Base-by-base conservation (phyloP, 1,140 invertebrate species). In the Drosophila busckii region DNA sequence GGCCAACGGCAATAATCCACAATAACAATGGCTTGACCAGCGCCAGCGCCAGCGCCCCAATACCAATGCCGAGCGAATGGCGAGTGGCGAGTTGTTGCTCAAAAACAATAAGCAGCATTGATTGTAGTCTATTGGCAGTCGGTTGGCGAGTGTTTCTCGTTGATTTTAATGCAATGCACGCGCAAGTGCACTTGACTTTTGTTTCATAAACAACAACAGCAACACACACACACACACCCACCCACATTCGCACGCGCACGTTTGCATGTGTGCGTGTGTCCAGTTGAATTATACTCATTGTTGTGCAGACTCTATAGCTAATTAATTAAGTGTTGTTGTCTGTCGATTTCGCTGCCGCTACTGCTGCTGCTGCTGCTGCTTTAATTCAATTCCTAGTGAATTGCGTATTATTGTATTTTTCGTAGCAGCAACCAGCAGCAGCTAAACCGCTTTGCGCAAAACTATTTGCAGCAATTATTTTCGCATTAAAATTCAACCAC, bases 91-190 rank as follows among this genome's bases (percentile, higher is more conserved):
- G n/a, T n/a, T 10, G 48, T 7, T 40, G 23, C 31, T 46, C 52
- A 56, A 66, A 71, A 76, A 76, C 71, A 76, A 76, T 76, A 67
- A 70, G 29, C 67, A 50, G 37, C 71, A 78, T 78, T 76, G 73
- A 76, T 67, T 76, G 71, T 59, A 66, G 50, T 46, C 49, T 45
- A 60, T 45, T 60, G 40, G 45, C 54, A 22, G 34, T 29, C 35
- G 26, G 15, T 7, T 10, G 25, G 20, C 25, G 31, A 48, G 34
- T 52, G 49, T 50, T 53, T 26, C 41, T 32, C 50, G 34, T 40
- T 40, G 66, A 52, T 60, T 71, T 71, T 52, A 71, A 71, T 71
- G 60, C 66, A 45, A 54, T 19, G 48, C 68, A 52, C 52, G 52
- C 37, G 35, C 37, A 61, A 37, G 37, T 66, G 50, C 55, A 54